phyloP scores from a whole-genome alignment of 1,140 invertebrate species.

The Ceratoteleas bidentatus region DNA sequence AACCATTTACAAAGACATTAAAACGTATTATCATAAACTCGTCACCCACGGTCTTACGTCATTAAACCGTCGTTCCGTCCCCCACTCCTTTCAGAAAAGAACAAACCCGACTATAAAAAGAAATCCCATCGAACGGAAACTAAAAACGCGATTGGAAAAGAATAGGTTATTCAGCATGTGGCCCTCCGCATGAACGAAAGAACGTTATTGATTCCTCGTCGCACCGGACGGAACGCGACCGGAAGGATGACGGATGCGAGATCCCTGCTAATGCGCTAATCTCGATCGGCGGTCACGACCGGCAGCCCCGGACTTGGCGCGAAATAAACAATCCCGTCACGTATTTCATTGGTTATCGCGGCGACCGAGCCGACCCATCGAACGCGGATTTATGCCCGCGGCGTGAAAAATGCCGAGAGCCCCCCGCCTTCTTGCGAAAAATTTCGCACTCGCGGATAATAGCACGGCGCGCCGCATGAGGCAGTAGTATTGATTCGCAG shows the following conservation, averaged over 20 bases:
- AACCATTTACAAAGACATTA: no score
- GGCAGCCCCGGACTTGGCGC: slow-evolving; percentile 1
- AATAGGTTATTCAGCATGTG: no score
- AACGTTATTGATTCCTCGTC: slow-evolving; percentile 36
- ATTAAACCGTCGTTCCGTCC: no score
- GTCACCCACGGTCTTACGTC: no score
- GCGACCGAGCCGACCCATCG: slow-evolving; percentile 6
- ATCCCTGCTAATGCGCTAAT: slow-evolving; percentile 38
- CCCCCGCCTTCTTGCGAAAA: no score
- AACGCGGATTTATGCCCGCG: neutral
- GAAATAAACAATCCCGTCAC: slow-evolving; percentile 57
- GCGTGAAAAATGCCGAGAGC: slow-evolving; percentile 2
- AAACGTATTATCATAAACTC: no score
- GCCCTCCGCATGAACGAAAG: slow-evolving; percentile 5
- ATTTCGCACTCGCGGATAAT: no score
- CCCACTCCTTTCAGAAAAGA: no score
- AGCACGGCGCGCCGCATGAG: neutral
- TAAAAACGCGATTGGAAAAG: no score
- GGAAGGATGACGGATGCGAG: slow-evolving; percentile 37
- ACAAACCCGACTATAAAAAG: no score
- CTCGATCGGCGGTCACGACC: slow-evolving; percentile 32
- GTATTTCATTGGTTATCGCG: slow-evolving; percentile 55
- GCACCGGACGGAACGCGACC: slow-evolving; percentile 27
- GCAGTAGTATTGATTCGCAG: slow-evolving; percentile 38
- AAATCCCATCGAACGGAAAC: no score